Evolutionary conservation across 2,797 vertebrate genomes (phyloP).

Genomic region (Sparus aurata): DNA sequence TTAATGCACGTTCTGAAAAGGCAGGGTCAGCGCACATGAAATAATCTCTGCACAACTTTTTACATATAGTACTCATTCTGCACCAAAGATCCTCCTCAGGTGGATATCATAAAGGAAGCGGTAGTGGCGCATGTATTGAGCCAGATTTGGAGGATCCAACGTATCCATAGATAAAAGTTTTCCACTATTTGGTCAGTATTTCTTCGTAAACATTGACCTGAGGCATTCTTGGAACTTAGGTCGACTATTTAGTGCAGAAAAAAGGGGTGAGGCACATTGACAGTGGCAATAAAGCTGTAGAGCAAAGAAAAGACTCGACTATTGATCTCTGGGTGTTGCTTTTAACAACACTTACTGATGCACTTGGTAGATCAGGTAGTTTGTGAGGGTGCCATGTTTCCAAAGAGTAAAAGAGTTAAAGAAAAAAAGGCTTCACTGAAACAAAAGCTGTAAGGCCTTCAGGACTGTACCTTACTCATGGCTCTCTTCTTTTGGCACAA

Average conservation of each 20-base stretch:
- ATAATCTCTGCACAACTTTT: slow-evolving; percentile 31
- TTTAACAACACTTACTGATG: slow-evolving; percentile 3
- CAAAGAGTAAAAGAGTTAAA: neutral
- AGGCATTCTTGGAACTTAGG: neutral
- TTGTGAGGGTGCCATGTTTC: neutral
- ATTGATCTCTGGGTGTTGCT: neutral
- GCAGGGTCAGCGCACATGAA: neutral
- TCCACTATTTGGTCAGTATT: slow-evolving; percentile 32
- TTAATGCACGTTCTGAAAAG: slow-evolving; percentile 27
- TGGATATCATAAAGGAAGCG: slow-evolving; percentile 5
- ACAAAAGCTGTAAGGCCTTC: neutral
- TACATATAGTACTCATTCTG: slow-evolving; percentile 22
- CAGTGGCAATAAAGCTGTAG: neutral
- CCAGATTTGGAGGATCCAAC: neutral
- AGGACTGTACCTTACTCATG: neutral
- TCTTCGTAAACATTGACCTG: neutral
- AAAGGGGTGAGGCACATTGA: slow-evolving; percentile 28
- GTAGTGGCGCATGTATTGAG: neutral
- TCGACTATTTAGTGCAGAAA: slow-evolving; percentile 19
- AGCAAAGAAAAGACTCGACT: neutral
- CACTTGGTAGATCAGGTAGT: slow-evolving; percentile 20
- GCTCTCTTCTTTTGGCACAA: slow-evolving; percentile 26
- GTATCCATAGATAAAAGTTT: neutral
- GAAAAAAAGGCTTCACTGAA: neutral
- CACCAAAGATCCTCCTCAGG: neutral